A percentile compares a stretch with the other conserved stretches of the same genome.
phyloP scores from a whole-genome alignment of 2,113 vertebrate genomes.

The Phalacrocorax carbo region DNA sequence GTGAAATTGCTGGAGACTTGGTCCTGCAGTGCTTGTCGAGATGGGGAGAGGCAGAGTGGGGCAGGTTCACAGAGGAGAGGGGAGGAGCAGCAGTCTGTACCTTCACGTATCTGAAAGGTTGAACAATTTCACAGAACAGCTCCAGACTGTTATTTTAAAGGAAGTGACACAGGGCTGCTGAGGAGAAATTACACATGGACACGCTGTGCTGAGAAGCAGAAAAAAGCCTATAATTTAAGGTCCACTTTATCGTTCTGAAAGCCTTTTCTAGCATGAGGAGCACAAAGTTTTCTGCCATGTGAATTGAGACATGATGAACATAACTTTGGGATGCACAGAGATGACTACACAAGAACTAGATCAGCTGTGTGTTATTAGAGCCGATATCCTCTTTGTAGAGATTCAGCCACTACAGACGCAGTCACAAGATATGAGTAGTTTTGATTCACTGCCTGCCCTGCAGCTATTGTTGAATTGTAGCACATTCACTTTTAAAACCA shows the following conservation, averaged over 20 bases:
- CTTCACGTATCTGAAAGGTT: neutral
- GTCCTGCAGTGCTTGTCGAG: neutral
- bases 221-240: constrained; percentile 62
- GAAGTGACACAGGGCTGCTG: neutral
- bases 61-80: neutral
- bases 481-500: constrained; percentile 21
- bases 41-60: neutral
- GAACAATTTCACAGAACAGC: constrained; percentile 18
- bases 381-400: neutral
- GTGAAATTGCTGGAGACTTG: neutral
- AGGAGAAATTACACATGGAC: constrained; percentile 26
- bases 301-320: neutral
- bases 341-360: neutral
- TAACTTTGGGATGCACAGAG: neutral
- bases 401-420: neutral
- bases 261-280: neutral
- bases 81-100: neutral
- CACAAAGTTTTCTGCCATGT: neutral
- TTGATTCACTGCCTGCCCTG: neutral
- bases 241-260: constrained; percentile 11
- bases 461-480: neutral
- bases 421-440: neutral
- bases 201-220: constrained; percentile 8
- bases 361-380: neutral
- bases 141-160: constrained; percentile 10